Conservation (phyloP, 2,888 invertebrate genomes). For the Lepas anatifera region DNA sequence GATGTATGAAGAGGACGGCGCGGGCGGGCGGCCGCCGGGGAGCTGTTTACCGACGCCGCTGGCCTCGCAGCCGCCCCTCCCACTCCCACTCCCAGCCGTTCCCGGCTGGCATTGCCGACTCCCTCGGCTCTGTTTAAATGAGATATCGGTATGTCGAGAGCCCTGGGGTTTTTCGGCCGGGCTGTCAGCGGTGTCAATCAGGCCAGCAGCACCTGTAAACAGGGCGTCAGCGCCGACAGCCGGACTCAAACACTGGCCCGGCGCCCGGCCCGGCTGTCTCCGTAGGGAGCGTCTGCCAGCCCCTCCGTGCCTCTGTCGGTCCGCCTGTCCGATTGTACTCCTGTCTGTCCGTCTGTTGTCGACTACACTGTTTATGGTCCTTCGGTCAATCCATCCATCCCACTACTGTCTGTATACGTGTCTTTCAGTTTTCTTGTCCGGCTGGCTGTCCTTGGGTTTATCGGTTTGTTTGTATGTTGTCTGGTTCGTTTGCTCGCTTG, state of each 20-base stretch:
- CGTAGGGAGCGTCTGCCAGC: neutral
- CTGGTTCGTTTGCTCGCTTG: no score
- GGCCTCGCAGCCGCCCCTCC: neutral
- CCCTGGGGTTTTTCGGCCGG: neutral
- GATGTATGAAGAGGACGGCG: neutral
- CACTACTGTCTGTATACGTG: no score
- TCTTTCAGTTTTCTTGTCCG: no score
- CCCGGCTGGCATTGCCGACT: neutral
- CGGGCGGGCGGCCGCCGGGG: neutral
- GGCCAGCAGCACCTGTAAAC: neutral
- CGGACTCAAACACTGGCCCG: neutral
- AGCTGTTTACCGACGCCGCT: neutral
- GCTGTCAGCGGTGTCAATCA: conserved; percentile 8
- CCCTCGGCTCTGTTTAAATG: conserved; percentile 10
- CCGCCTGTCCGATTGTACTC: neutral
- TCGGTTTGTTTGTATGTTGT: no score
- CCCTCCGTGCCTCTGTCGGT: neutral
- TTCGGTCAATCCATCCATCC: no score
- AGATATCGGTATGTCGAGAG: conserved; percentile 10
- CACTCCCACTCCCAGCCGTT: neutral
- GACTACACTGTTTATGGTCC: no score
- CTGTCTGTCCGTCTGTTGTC: no score
- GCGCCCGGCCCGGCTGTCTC: neutral
- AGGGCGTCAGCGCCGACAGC: neutral
- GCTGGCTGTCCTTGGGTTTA: no score